Conservation (phyloP, 2,797 vertebrate species). For the Micropoecilia bifurca region DNA sequence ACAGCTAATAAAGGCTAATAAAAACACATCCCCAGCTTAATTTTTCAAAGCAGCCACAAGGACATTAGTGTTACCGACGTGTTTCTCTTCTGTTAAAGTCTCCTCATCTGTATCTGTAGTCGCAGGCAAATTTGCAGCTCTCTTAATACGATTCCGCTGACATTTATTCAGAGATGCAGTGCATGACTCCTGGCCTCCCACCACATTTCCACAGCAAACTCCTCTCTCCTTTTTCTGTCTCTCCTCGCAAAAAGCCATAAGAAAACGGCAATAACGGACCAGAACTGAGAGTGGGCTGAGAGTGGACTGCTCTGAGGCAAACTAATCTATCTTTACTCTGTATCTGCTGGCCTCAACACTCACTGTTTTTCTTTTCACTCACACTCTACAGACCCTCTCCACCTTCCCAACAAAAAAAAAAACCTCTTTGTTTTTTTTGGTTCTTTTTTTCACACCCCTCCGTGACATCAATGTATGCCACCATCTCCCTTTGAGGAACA, state of each 20-base stretch:
- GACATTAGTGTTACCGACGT: conserved; percentile 17
- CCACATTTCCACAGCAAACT: conserved; percentile 59
- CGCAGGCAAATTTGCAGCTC: conserved; percentile 37
- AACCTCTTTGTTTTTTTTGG: conserved; percentile 27
- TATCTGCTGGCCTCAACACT: conserved; percentile 63
- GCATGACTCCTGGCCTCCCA: conserved; percentile 62
- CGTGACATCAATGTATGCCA: conserved; percentile 49
- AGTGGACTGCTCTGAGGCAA: conserved; percentile 72
- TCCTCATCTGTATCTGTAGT: conserved; percentile 46
- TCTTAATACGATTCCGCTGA: conserved; percentile 51
- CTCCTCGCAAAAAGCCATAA: conserved; percentile 64
- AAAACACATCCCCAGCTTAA: conserved; percentile 41
- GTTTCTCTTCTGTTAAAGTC: conserved; percentile 35
- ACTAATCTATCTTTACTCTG: conserved; percentile 75
- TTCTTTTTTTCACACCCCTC: conserved; percentile 55
- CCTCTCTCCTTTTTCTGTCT: conserved; percentile 54
- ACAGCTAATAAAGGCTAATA: conserved; percentile 35
- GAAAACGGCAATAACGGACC: conserved; percentile 72
- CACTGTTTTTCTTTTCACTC: conserved; percentile 60
- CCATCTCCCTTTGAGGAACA: conserved; percentile 39
- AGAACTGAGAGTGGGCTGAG: conserved; percentile 66
- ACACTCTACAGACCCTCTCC: conserved; percentile 42
- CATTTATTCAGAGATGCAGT: conserved; percentile 63
- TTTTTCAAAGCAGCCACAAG: conserved; percentile 11
- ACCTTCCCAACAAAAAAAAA: conserved; percentile 26